Base-by-base conservation (phyloP, 2,888 invertebrate genomes). In the Plagiodera versicolora region DNA sequence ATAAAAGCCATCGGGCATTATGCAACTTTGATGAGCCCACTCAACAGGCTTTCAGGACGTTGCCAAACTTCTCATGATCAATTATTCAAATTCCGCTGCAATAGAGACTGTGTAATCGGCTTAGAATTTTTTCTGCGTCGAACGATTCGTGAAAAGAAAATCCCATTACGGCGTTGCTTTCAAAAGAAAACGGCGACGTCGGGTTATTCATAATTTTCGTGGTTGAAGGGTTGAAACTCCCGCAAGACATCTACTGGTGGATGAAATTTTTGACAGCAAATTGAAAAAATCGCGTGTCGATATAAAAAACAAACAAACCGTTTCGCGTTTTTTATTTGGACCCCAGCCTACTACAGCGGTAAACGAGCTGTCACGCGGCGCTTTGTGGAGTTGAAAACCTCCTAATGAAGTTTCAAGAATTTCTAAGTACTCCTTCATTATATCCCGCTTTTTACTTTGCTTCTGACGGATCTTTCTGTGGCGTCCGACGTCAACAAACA, bases 341-440 rank as follows among this genome's bases (percentile, higher is more conserved):
- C 4, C 8, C 5, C 28, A 32, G 11, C 8, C 10, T 6, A 6
- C 32, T 11, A 32, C 9, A 6, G 10, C 32, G 24, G 6, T 32
- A 9, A 32, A 32, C 10, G 11, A 11, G 32, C 32, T 32, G 32
- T 32, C 32, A 11, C 9, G 9, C 32, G 5, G 32, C 11, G 6
- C 39, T 28, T 49, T 24, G 19, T 20, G 16, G n/a, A 19, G n/a
- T 4, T 55, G 24, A 49, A 56, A 49, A 24, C 49, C 8, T 56
- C 32, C 50, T 44, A 49, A 56, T 28, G 49, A 24, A 56, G 28
- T 30, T 56, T 50, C 46, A 24, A 50, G 48, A 39, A 17, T 49
- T 39, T 49, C 24, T 47, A 56, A 56, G 49, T 44, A 57, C 51
- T 50, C 51, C 51, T 50, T 48, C 44, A 57, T 57, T 57, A 24